Conservation (phyloP, 1,140 invertebrate species). For the Ceratosolen solmsi region DNA sequence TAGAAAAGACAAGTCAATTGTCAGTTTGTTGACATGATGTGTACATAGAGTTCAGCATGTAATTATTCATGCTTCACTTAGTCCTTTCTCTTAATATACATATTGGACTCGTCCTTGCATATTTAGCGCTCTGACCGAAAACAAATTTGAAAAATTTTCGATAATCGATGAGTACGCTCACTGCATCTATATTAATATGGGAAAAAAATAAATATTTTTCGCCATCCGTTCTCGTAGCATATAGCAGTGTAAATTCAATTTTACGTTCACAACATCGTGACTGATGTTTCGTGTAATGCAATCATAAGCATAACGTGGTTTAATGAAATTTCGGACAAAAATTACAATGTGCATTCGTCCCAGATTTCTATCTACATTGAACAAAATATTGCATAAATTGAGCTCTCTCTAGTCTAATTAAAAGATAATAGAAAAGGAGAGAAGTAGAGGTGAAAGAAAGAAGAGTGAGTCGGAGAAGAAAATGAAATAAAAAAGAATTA, state of each 20-base stretch:
- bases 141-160: slow-evolving; percentile 11
- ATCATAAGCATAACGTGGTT: slow-evolving; percentile 20
- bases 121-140: background rate
- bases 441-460: background rate
- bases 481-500: background rate
- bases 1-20: background rate
- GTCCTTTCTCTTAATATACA: slow-evolving; percentile 13
- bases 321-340: slow-evolving; percentile 29
- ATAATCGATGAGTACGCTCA: slow-evolving; percentile 7
- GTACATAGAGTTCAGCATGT: background rate
- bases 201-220: background rate
- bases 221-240: no score
- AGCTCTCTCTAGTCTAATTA: no score
- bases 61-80: no score
- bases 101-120: background rate
- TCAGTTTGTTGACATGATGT: background rate
- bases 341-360: background rate
- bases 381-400: background rate
- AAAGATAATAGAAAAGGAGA: background rate
- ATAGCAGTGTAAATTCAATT: no score
- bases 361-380: background rate
- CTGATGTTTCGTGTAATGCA: background rate
- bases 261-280: background rate
- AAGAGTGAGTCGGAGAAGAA: no score
- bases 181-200: background rate